A percentile compares a stretch with the other conserved stretches of the same genome.
Evolutionary conservation across 2,888 invertebrate species (phyloP).

Genomic region (Rhyacophila evoluta): DNA sequence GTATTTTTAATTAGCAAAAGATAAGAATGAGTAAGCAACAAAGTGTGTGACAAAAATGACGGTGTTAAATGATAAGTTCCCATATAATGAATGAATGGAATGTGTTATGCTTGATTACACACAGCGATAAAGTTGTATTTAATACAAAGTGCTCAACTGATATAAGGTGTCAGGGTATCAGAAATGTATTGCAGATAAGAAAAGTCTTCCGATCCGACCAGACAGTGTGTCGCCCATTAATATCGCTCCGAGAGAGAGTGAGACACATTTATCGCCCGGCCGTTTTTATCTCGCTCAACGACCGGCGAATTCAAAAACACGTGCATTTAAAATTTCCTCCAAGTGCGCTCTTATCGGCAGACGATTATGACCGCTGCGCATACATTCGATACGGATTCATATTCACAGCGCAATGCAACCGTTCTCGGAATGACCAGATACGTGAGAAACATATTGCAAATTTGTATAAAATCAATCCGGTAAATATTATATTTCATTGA

Average conservation of each 20-base stretch:
- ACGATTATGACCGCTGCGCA: neutral
- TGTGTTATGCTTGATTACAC: too few relatives aligned
- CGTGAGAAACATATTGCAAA: neutral
- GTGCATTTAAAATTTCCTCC: neutral
- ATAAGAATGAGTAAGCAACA: too few relatives aligned
- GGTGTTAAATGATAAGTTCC: too few relatives aligned
- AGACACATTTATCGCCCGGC: constrained; percentile 28
- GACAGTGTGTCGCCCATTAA: constrained; percentile 44
- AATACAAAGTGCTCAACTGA: too few relatives aligned
- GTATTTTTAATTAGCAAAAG: too few relatives aligned
- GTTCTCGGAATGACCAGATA: neutral
- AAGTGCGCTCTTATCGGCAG: neutral
- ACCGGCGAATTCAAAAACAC: constrained; percentile 4
- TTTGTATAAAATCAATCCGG: neutral
- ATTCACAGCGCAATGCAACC: neutral
- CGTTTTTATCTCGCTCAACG: constrained; percentile 35
- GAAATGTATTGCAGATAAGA: constrained; percentile 31
- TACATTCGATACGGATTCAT: neutral
- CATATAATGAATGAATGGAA: too few relatives aligned
- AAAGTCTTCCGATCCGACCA: constrained; percentile 33
- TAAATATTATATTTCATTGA: neutral
- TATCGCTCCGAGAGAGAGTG: constrained; percentile 25
- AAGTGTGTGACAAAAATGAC: too few relatives aligned
- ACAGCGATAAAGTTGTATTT: too few relatives aligned
- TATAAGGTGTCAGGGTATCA: constrained; percentile 26